Evolutionary conservation across 2,797 vertebrate genomes (phyloP), one percentile per base, ranked within the genome.

Genomic region (Alosa sapidissima): DNA sequence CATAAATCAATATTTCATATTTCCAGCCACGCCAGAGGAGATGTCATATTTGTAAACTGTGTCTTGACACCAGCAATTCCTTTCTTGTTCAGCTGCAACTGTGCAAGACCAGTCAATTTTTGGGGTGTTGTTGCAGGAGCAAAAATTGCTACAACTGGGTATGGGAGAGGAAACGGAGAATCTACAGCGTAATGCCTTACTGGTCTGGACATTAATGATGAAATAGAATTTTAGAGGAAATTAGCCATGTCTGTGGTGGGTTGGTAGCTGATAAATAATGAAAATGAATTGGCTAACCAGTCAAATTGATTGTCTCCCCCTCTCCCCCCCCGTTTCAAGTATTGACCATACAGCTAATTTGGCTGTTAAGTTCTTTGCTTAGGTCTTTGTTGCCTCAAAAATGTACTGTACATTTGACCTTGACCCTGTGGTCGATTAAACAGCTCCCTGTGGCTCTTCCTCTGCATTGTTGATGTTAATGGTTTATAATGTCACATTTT

Each of bases 1-100:
- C 98, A 99, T 99, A 99, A 99, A 99, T 99, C 98, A 99, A 99
- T 99, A 99, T 98, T 99, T 99, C 98, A 99, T 99, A 99, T 99
- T 99, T 99, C 96, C 97, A 97, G 97, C 97, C 96, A 97, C 97
- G 97, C 97, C 97, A 98, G 98, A 99, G 98, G 98, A 99, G 98
- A 99, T 99, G 98, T 99, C 98, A 99, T 99, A 99, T 99, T 99
- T 99, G 98, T 99, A 99, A 99, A 99, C 98, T 99, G 97, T 95
- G 96, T 97, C 97, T 99, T 99, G 98, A 99, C 98, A 99, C 98
- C 97, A 97, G 98, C 98, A 98, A 99, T 99, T 99, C 97, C 97
- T 99, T 95, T 98, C 97, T 98, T 97, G 96, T 97, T 98, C 97
- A 93, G 97, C 98, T 97, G 98, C 98, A 98, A 97, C 97, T 98